Evolutionary conservation across 2,797 vertebrate genomes (phyloP), one percentile per base, ranked within the genome.

Genomic region (Dipus sagitta): DNA sequence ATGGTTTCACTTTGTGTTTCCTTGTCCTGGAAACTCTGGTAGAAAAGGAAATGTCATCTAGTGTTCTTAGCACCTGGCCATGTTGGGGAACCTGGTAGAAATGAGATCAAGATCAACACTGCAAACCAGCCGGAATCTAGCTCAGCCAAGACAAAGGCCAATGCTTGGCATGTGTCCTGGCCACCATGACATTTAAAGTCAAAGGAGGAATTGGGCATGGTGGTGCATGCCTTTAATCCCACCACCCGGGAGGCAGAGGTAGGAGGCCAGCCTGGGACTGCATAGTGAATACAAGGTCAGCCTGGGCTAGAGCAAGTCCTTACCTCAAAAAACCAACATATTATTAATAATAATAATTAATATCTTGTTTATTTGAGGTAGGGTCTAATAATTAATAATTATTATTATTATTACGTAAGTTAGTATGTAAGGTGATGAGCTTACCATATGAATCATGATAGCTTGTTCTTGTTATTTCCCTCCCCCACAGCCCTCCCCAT

Each of bases 61-160:
- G 32, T 77, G 26, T 12, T 24, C 6, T 65, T 80, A 89, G 42
- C 30, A 9, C 24, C 12, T 42, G 67, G 68, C 15, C 20, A 47
- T 79, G 38, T 76, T n/a, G 38, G 58, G 34, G 72, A 77, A 34
- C 30, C 64, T 60, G 80, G 72, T 20, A 90, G 79, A 65, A 86
- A 87, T 30, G 30, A 62, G 34, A 80, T 42, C 30, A 68, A 6
- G 38, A 85, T 80, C 58, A 74, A 30, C 24, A 28, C 9, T 28
- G n/a, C 21, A 10, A 91, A 75, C 26, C 83, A 62, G 42, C 26
- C 34, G 60, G 54, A 87, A 60, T 26, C 38, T 54, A 84, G 68
- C 52, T 71, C 71, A 83, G 15, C 76, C 65, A 75, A 75, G 76
- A 76, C 52, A 89, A 92, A 90, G 38, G 28, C 60, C 68, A 71